Base-by-base conservation (phyloP, 2,113 vertebrate genomes). In the Xyliphius kryptos region DNA sequence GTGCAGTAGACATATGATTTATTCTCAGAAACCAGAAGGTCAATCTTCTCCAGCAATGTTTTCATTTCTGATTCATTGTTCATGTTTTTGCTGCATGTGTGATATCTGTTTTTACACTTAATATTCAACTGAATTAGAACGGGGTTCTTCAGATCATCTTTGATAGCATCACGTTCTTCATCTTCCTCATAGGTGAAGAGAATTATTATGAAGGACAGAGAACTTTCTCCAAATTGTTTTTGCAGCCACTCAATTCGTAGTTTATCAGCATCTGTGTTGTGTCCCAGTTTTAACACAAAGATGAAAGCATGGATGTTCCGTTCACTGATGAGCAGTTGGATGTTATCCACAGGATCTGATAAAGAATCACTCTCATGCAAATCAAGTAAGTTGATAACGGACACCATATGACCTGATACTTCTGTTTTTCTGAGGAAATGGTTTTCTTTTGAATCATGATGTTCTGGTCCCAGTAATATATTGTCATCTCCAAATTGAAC, bases 111-210 rank as follows among this genome's bases (percentile, higher is more conserved):
- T 59, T 22, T 26, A 54, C 55, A 59, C 26, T 54, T 55, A 16
- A 51, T 37, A 6, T 59, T 10, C 14, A 68, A 32, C 12, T 63
- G n/a, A 17, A 55, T 54, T 38, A 56, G 46, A 21, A 43, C 70
- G 0, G 20, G 46, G 2, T 72, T 26, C 56, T 59, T 67, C 26
- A 68, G 0, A 2, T 71, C 44, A 0, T 76, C 72, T 0, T 3
- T 60, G 32, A 61, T 62, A 21, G 17, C 57, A 37, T 66, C 52
- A 51, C 46, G 38, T 2, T 62, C 52, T 15, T 66, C 57, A 9
- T 58, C 44, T 17, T 1, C 32, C n/a, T 62, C 63, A 36, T 67
- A 57, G 3, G 67, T 74, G 58, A 74, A 74, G 26, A 74, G 55
- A 53, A 71, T 59, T 38, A 71, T 48, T 41, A 56, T 41, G 46